Base-by-base conservation (phyloP, 2,888 invertebrate species). In the Lepidocyrtoides sp. region DNA sequence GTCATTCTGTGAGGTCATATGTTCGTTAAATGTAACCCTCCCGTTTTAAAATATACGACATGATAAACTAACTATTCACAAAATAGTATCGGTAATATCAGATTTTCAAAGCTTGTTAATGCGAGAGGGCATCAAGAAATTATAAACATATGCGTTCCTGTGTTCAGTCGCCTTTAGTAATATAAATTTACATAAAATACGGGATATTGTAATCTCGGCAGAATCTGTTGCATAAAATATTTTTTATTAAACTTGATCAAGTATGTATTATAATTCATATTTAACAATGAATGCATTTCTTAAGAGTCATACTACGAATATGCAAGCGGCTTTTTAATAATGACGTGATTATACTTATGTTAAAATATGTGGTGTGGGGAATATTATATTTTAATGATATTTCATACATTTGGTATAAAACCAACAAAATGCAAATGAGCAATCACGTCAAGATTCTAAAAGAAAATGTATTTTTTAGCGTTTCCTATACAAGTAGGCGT, bases 171-270 rank as follows among this genome's bases (percentile, higher is more conserved):
- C 7, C 57, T 17, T 57, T 51, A 54, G 17, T 60, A 51, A 17
- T n/a, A 23, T 4, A 72, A 7, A 81, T 89, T 83, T 89, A 32
- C 89, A 83, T 89, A 72, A 89, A 89, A 72, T 89, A 89, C 89
- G 89, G 89, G 60, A 89, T 54, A 57, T 57, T 36, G n/a, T 32
- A 60, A 89, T 89, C 89, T 75, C 44, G 51, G 75, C 60, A 82
- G 66, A 41, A 89, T 89, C 89, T 83, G 36, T 44, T 20, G 26
- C 57, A 75, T 57, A 81, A 81, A 69, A 81, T 41, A 23, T 32
- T n/a, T 17, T 32, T 32, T 72, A 44, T 20, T 75, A 44, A 44
- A 75, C 48, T 48, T 48, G 23, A 48, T 75, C 32, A 14, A 36
- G 32, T 14, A 66, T 36, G n/a, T 7, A 66, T 5, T 10, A 66